Evolutionary conservation across 1,140 invertebrate genomes (phyloP), one percentile per base, ranked within the genome.

Genomic region (Cotesia vestalis): DNA sequence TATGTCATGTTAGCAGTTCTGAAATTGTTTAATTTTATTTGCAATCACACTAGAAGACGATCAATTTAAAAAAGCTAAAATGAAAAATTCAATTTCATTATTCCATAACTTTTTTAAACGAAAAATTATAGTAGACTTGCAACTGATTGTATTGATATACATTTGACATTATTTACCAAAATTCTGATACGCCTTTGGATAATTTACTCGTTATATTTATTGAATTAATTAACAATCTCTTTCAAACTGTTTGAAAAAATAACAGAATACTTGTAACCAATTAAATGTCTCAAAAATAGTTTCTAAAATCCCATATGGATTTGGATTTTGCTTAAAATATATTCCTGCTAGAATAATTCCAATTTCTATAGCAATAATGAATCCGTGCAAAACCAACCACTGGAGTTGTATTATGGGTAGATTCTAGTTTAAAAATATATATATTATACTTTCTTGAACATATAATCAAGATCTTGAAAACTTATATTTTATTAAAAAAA

Each of bases 191-290:
- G 27, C 27, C 27, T 27, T 27, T 27, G 27, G 27, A 27, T 27
- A 2, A 27, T 27, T 27, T 27, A 27, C 27, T 27, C 2, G 27
- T 27, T 27, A 27, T 27, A 27, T 27, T 27, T 27, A 27, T 27
- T 2, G 27, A 27, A 27, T 6, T 46, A 9, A 46, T 46, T 46
- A 46, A 6, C 5, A 64, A 40, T n/a, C 40, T 11, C 70, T 17
- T 40, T 74, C 75, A 61, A 76, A 53, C 57, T 86, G 81, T 34
- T 77, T 79, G 63, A 83, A 77, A 71, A 86, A 86, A 0, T 86
- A 73, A 67, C 86, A 87, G 64, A 86, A 87, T 20, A 87, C 84
- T 80, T 87, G 86, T 4, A 85, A 74, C 86, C 86, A 87, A 72
- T 87, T 86, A 69, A 83, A 78, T 4, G 81, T 66, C 1, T 77